A percentile compares a stretch with the other conserved stretches of the same genome.
phyloP scores from a whole-genome alignment of 2,113 vertebrate species.

The Chaetura pelagica region DNA sequence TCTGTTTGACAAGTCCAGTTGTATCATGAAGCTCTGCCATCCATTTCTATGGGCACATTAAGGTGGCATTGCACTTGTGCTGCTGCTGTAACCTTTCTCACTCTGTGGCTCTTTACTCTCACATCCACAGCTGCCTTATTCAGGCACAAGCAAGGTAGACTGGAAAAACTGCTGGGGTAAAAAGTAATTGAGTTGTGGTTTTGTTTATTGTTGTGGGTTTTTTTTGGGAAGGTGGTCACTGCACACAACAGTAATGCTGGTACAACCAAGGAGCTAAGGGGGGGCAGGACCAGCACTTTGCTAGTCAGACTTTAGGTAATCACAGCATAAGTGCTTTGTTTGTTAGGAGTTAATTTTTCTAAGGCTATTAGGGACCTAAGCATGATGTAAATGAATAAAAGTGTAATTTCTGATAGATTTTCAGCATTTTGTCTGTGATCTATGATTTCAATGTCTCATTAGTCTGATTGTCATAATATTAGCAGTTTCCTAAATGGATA shows the following conservation, averaged over 20 bases:
- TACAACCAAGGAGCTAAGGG: neutral
- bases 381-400: slow-evolving; percentile 6
- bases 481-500: slow-evolving; percentile 59
- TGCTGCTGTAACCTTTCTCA: neutral
- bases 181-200: neutral
- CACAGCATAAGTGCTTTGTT: neutral
- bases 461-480: slow-evolving; percentile 70
- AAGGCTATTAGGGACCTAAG: neutral
- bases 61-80: neutral
- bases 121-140: neutral
- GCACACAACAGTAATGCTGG: neutral
- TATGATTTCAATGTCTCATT: slow-evolving; percentile 51
- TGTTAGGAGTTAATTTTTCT: slow-evolving; percentile 8
- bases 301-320: neutral
- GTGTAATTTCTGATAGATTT: slow-evolving; percentile 33
- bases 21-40: neutral
- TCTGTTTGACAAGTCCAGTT: neutral
- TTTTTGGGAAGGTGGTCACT: neutral
- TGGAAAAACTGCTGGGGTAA: neutral
- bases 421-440: slow-evolving; percentile 39
- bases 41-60: neutral
- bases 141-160: neutral
- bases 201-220: neutral
- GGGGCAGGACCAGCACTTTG: neutral
- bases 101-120: neutral